Conservation (phyloP, 2,888 invertebrate genomes). For the Eremobia ochroleuca region DNA sequence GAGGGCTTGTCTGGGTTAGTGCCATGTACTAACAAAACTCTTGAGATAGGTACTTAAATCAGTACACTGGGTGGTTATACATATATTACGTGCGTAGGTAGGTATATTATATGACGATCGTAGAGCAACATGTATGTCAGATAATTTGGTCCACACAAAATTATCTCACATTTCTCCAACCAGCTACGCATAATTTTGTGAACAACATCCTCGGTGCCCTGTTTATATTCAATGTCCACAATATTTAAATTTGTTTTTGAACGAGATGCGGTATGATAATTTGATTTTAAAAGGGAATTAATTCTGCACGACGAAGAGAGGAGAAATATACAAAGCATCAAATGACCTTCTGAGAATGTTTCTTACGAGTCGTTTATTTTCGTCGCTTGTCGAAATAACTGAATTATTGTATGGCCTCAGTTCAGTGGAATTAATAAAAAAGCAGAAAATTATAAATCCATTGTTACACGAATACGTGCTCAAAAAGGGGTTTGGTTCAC, state of each 20-base stretch:
- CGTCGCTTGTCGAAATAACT: slow-evolving; percentile 46
- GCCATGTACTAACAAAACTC: slow-evolving; percentile 13
- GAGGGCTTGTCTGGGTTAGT: slow-evolving; percentile 29
- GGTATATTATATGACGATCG: slow-evolving; percentile 44
- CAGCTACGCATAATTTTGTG: slow-evolving; percentile 41
- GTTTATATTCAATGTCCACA: slow-evolving; percentile 32
- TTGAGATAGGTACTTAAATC: slow-evolving; percentile 37
- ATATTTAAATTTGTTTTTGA: slow-evolving; percentile 19
- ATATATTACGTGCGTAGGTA: background rate
- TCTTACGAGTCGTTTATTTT: slow-evolving; percentile 56
- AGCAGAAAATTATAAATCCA: background rate
- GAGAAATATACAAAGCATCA: slow-evolving; percentile 31
- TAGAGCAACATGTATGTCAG: slow-evolving; percentile 58
- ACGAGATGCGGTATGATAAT: background rate
- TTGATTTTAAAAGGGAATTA: slow-evolving; percentile 15
- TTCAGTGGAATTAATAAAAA: background rate
- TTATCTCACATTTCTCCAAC: slow-evolving; percentile 33
- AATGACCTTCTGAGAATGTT: slow-evolving; percentile 46
- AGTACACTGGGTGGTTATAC: slow-evolving; percentile 7
- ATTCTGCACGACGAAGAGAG: slow-evolving; percentile 14
- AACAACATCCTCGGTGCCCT: slow-evolving; percentile 40
- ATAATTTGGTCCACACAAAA: slow-evolving; percentile 49
- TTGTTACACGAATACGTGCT: slow-evolving; percentile 7
- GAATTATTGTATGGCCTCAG: slow-evolving; percentile 20
- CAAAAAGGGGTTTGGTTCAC: background rate